These are phyloP conservation scores for Acipenser transmontanus DNA, from an alignment of 2,797 vertebrate species.

Conservation along the genomic window DNA sequence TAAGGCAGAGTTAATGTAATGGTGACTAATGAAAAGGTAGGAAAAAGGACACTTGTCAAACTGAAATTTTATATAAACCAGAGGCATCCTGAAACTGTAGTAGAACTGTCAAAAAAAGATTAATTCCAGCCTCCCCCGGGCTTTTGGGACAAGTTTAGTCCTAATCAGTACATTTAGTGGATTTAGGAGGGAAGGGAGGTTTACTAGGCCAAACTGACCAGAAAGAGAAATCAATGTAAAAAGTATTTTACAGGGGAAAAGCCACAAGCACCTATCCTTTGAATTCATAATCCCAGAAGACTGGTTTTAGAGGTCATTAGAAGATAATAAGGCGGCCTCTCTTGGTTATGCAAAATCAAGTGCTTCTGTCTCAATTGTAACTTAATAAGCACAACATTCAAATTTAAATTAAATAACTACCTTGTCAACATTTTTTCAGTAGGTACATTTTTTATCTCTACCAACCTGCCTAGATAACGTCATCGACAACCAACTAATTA, in stretches of 20 bases:
- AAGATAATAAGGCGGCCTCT: slow-evolving; percentile 16
- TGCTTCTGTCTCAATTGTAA: too few species aligned
- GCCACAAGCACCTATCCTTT: slow-evolving; percentile 28
- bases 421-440: too few species aligned
- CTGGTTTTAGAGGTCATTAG: slow-evolving; percentile 44
- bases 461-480: too few species aligned
- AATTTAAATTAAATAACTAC: too few species aligned
- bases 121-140: slow-evolving; percentile 48
- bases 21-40: slow-evolving; percentile 49
- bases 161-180: neutral
- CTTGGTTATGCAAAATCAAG: too few species aligned
- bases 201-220: neutral
- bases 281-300: slow-evolving; percentile 39
- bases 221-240: neutral
- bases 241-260: neutral
- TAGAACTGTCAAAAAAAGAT: slow-evolving; percentile 38
- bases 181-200: neutral
- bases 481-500: too few species aligned
- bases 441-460: too few species aligned
- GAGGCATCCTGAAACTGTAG: slow-evolving; percentile 35
- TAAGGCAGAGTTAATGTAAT: slow-evolving; percentile 34
- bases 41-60: slow-evolving; percentile 52
- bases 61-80: slow-evolving; percentile 51
- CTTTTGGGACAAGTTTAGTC: slow-evolving; percentile 31
- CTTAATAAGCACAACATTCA: too few species aligned